Conservation (phyloP, 2,797 vertebrate genomes). For the Peromyscus eremicus region DNA sequence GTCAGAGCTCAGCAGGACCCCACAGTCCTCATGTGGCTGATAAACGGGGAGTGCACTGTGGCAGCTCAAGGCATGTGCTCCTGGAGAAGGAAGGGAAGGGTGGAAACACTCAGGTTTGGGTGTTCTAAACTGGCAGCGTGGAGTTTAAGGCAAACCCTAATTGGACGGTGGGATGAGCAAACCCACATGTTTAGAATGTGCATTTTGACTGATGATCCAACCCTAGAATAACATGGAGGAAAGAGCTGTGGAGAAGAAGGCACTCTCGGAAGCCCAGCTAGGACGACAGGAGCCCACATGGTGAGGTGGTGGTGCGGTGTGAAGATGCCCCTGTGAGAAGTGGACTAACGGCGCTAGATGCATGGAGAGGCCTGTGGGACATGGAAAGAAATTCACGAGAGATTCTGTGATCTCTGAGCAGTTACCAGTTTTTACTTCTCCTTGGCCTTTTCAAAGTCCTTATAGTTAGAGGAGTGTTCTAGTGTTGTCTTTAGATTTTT, state of each 20-base stretch:
- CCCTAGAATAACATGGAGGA: neutral
- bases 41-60: no score
- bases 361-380: neutral
- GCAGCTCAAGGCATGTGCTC: neutral
- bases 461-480: neutral
- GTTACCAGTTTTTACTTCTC: neutral
- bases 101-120: accelerated
- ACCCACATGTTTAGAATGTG: neutral
- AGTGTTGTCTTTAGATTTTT: neutral
- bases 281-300: accelerated
- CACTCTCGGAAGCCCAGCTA: no score
- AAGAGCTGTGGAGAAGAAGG: neutral
- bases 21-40: neutral
- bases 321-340: neutral
- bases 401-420: neutral
- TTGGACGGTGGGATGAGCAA: neutral
- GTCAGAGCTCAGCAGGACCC: neutral
- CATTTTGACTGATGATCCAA: neutral
- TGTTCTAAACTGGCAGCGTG: neutral
- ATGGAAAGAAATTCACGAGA: neutral
- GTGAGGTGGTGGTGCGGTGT: accelerated
- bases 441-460: neutral
- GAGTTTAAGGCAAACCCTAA: neutral
- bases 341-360: accelerated
- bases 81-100: no score